phyloP scores from a whole-genome alignment of 2,797 vertebrate species.

The Liasis olivaceus region DNA sequence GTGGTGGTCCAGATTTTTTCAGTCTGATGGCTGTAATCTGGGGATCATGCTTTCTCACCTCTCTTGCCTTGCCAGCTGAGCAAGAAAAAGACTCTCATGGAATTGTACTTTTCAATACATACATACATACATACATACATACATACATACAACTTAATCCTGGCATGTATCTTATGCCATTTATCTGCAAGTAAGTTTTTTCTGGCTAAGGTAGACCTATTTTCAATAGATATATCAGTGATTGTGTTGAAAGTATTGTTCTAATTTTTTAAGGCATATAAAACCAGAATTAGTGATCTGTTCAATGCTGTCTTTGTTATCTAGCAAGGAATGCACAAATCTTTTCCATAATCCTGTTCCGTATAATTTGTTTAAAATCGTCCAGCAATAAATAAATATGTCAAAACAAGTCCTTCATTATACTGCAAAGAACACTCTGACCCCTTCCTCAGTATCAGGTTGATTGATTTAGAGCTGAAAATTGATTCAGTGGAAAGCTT shows the following conservation, averaged over 20 bases:
- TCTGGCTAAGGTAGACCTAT: background rate
- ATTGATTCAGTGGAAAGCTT: background rate
- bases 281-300: background rate
- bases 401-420: background rate
- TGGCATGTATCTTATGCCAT: background rate
- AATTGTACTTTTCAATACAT: background rate
- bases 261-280: background rate
- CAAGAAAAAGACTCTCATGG: background rate
- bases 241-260: background rate
- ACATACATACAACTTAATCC: background rate
- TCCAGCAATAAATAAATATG: background rate
- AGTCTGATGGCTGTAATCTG: background rate
- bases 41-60: background rate
- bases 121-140: background rate
- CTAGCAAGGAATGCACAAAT: background rate
- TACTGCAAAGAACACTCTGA: background rate
- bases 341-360: background rate
- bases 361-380: background rate
- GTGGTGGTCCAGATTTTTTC: background rate
- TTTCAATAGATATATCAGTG: background rate
- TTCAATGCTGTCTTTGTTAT: background rate
- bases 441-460: background rate
- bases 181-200: background rate
- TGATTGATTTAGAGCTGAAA: background rate
- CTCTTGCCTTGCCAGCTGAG: background rate